phyloP scores from a whole-genome alignment of 2,888 invertebrate species.

The Myopa tessellatipennis region DNA sequence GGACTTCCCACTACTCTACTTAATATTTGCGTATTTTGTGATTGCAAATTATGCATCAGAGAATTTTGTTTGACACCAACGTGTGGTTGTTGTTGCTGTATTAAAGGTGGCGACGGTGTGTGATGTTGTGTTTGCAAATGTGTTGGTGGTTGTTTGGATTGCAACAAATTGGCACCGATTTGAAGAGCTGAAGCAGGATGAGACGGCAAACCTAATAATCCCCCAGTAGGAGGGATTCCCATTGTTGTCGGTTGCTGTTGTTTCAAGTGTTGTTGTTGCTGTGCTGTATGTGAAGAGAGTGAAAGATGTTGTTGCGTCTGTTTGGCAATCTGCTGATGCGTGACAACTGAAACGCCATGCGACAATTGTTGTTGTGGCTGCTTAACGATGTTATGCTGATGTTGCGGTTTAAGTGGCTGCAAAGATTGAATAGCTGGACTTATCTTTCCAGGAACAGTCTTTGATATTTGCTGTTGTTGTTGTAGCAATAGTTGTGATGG shows the following conservation, averaged over 20 bases:
- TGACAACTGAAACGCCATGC: conserved; percentile 52
- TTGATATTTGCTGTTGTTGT: conserved; percentile 40
- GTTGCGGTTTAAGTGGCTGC: conserved; percentile 16
- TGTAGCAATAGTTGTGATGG: conserved; percentile 41
- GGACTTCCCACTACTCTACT: conserved; percentile 72
- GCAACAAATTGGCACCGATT: conserved; percentile 44
- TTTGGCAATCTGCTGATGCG: conserved; percentile 50
- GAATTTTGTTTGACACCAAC: conserved; percentile 56
- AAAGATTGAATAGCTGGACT: conserved; percentile 29
- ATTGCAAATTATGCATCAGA: conserved; percentile 58
- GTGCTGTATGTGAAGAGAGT: conserved; percentile 46
- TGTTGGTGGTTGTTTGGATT: conserved; percentile 52
- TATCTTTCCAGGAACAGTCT: conserved; percentile 35
- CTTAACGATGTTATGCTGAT: conserved; percentile 37
- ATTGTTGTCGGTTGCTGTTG: conserved; percentile 51
- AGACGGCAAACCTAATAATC: conserved; percentile 56
- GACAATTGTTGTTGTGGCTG: conserved; percentile 42
- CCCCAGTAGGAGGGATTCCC: conserved; percentile 57
- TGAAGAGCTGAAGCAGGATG: conserved; percentile 49
- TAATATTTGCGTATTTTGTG: conserved; percentile 65
- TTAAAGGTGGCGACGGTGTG: conserved; percentile 59
- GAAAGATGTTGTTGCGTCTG: conserved; percentile 52
- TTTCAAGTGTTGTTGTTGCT: conserved; percentile 53
- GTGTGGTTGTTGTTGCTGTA: conserved; percentile 50
- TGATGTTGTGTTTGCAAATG: conserved; percentile 63